Evolutionary conservation across 37 sponge, comb jelly and placozoan species (phyloP).

Genomic region (Beroe forskalii): DNA sequence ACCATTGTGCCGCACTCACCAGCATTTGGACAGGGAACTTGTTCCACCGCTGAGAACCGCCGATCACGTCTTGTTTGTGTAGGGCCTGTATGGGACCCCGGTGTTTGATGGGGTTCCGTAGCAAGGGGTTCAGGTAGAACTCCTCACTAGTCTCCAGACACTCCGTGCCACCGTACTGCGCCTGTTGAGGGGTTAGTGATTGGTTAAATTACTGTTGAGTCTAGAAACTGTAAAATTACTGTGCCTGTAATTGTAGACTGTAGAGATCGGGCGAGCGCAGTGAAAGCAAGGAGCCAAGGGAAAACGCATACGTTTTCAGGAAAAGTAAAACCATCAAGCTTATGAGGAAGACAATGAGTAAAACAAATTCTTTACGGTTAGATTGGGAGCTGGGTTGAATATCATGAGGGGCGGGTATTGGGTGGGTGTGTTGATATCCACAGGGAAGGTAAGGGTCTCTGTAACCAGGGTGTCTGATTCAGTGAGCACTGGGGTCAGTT

Average conservation of each 20-base stretch:
- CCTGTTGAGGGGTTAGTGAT: background rate
- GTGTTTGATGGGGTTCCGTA: slow-evolving; percentile 25
- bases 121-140: slow-evolving; percentile 49
- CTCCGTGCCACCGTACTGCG: background rate
- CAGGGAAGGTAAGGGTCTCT: slow-evolving; percentile 9
- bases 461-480: slow-evolving; percentile 44
- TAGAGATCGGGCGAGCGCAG: too few species aligned
- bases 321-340: too few species aligned
- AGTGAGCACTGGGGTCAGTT: background rate
- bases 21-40: slow-evolving; percentile 60
- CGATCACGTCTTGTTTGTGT: slow-evolving; percentile 27
- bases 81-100: slow-evolving; percentile 46
- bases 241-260: too few species aligned
- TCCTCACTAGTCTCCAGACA: slow-evolving; percentile 65
- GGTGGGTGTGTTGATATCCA: slow-evolving; percentile 23
- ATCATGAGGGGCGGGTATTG: slow-evolving; percentile 61
- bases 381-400: slow-evolving; percentile 47
- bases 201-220: too few species aligned
- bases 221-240: too few species aligned
- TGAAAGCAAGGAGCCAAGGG: too few species aligned
- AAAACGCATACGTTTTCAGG: too few species aligned
- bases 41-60: slow-evolving; percentile 36
- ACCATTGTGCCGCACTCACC: too few species aligned
- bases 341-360: too few species aligned
- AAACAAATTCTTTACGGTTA: too few species aligned